Base-by-base conservation (phyloP, 2,888 invertebrate genomes). In the Formica aserva region DNA sequence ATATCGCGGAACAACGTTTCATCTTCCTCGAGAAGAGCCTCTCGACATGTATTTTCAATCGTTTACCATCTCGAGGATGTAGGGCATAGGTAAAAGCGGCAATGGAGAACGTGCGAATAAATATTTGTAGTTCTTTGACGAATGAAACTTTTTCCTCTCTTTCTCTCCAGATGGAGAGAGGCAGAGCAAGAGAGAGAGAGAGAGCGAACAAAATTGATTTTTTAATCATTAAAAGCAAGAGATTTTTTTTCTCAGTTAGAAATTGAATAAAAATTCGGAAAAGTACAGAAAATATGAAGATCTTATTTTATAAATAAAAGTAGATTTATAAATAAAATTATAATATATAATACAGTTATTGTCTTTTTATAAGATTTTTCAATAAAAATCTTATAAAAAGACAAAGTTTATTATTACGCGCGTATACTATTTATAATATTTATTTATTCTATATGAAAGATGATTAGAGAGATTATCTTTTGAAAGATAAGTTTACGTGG, bases 41-140 rank as follows among this genome's bases (percentile, higher is more conserved):
- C 32, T 45, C 26, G 26, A 32, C 71, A 38, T 78, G 32, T 78
- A 80, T 71, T 80, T 71, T 60, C 26, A 22, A 71, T 78, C 69
- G n/a, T 78, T 78, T 65, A 32, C 69, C 18, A 13, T 69, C 69
- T 60, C 71, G 26, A 45, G 60, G 60, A 80, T 80, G 45, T 60
- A 45, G 71, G 78, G 35, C 60, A 71, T 35, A 22, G 52, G 60
- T 80, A 80, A 80, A 80, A 80, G 71, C 69, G 69, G 69, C 45
- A 15, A 45, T 45, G 5, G 32, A 45, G 45, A 26, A 60, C 26
- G 22, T 13, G 35, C 26, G 45, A 69, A 22, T 15, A 71, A 32
- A 22, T n/a, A 48, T 60, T 45, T 22, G 57, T 78, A 45, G 41
- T 69, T 57, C 1, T 18, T 45, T 18, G 45, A 69, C 29, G 38